phyloP scores from a whole-genome alignment of 1,140 invertebrate species.

The Paramacrobiotus metropolitanus region DNA sequence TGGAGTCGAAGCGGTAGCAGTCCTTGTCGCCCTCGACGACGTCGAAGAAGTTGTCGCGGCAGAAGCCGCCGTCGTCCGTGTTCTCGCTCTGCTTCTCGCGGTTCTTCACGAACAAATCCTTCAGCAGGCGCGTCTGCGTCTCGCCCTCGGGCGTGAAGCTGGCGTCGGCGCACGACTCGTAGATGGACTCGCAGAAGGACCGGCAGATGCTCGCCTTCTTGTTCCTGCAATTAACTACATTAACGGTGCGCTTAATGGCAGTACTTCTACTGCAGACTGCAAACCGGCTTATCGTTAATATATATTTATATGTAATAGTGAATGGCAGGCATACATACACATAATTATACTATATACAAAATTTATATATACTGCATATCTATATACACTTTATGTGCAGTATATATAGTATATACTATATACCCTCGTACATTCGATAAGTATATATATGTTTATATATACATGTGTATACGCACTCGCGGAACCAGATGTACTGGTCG shows the following conservation, averaged over 20 bases:
- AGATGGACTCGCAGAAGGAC: conserved; percentile 20
- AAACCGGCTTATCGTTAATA: too few relatives aligned
- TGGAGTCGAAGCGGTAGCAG: conserved; percentile 24
- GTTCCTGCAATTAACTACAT: conserved; percentile 13
- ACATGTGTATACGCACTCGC: conserved; percentile 14
- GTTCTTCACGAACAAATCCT: conserved; percentile 2
- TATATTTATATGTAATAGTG: too few relatives aligned
- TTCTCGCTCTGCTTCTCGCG: conserved; percentile 15
- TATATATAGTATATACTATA: not conserved
- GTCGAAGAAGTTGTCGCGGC: conserved; percentile 22
- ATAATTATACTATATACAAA: not conserved
- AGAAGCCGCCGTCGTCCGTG: conserved; percentile 20
- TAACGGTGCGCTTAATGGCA: too few relatives aligned
- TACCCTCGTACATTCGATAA: too few relatives aligned
- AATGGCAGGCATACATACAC: not conserved
- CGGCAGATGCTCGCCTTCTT: conserved; percentile 21
- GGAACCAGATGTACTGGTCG: conserved; percentile 22
- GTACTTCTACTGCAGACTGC: too few relatives aligned
- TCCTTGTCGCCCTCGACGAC: conserved; percentile 17
- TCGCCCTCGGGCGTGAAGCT: too few relatives aligned
- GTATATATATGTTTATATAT: too few relatives aligned
- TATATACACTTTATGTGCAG: conserved; percentile 2
- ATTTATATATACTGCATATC: conserved; percentile 3
- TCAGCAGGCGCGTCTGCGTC: conserved; percentile 10
- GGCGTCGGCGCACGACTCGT: conserved; percentile 19